Evolutionary conservation across 2,113 vertebrate species (phyloP).

Genomic region (Datnioides undecimradiatus): DNA sequence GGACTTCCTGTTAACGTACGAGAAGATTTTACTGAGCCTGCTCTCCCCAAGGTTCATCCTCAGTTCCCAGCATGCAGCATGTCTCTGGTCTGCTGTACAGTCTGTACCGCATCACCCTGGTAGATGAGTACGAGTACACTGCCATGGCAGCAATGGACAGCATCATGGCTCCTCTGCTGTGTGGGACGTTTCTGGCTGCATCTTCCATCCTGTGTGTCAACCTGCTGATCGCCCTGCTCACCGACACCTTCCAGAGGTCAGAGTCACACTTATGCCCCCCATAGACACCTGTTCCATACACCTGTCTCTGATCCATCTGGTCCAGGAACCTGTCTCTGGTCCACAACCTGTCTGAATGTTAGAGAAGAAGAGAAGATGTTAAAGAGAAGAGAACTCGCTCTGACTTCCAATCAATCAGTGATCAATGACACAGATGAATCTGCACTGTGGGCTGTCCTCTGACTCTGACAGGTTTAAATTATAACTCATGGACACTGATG

Average conservation of each 20-base stretch:
- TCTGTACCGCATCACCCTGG: constrained; percentile 81
- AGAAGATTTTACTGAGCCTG: too few species aligned
- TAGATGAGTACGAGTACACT: constrained; percentile 81
- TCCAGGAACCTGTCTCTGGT: too few species aligned
- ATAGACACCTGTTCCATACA: neutral
- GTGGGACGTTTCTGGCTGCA: constrained; percentile 77
- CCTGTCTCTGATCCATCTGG: neutral
- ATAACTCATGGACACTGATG: too few species aligned
- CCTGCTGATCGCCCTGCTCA: constrained; percentile 79
- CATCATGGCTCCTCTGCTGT: constrained; percentile 80
- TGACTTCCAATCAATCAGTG: too few species aligned
- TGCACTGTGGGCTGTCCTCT: too few species aligned
- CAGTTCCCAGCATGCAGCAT: constrained; percentile 79
- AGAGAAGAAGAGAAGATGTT: too few species aligned
- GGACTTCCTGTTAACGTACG: neutral
- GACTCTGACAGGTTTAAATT: too few species aligned
- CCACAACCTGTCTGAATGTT: too few species aligned
- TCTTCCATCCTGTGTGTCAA: constrained; percentile 81
- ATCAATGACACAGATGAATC: too few species aligned
- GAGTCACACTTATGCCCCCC: neutral
- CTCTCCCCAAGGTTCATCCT: constrained; percentile 50
- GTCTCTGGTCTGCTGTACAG: constrained; percentile 77
- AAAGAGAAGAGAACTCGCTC: too few species aligned
- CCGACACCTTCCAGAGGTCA: constrained; percentile 82
- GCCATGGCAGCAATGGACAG: constrained; percentile 72